A percentile compares a stretch with the other conserved stretches of the same genome.
Evolutionary conservation across 2,888 invertebrate genomes (phyloP).

Genomic region (Ormia ochracea): DNA sequence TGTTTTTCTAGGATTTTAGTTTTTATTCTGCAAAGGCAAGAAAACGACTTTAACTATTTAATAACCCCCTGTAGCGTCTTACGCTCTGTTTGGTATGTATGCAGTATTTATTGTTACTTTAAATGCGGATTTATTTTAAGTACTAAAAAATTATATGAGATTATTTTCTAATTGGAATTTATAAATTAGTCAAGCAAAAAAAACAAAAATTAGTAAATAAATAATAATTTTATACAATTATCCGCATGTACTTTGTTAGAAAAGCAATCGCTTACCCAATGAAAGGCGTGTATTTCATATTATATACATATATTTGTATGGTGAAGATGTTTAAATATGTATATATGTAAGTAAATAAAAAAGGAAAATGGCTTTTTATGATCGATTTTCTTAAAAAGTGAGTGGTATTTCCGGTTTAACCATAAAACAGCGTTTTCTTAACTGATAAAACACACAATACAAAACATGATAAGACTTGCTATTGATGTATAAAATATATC

Average conservation of each 20-base stretch:
- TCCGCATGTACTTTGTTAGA: not conserved
- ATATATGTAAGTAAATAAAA: no score
- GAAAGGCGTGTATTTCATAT: no score
- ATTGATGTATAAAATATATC: no score
- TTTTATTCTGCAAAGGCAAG: constrained; percentile 35
- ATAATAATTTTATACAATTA: not conserved
- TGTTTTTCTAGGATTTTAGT: constrained; percentile 12
- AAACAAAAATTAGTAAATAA: not conserved
- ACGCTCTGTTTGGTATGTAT: constrained; percentile 19
- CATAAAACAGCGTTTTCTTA: no score
- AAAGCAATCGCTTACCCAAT: no score
- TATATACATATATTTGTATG: no score
- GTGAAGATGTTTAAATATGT: no score
- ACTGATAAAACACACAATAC: no score
- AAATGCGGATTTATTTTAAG: constrained; percentile 43
- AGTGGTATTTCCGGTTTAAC: no score
- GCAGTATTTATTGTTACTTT: constrained; percentile 12
- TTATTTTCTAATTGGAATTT: constrained; percentile 48
- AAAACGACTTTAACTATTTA: constrained; percentile 54
- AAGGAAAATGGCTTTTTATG: no score
- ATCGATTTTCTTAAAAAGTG: no score
- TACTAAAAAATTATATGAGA: constrained; percentile 31
- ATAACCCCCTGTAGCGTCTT: constrained; percentile 58
- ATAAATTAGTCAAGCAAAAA: constrained; percentile 17
- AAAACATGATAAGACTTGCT: no score